phyloP scores from a whole-genome alignment of 2,113 vertebrate genomes.

The Scomber scombrus region DNA sequence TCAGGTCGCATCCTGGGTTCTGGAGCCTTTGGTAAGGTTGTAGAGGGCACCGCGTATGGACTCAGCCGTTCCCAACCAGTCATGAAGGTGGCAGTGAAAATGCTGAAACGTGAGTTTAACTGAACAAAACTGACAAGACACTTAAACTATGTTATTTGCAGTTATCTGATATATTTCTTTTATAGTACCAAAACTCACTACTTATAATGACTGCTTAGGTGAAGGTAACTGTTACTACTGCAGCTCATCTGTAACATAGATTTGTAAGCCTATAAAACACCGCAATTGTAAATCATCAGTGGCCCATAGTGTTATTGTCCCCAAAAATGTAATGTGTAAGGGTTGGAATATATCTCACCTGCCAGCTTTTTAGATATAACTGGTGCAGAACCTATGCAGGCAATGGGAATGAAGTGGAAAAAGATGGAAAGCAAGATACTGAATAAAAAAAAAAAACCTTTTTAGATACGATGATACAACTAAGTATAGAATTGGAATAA shows the following conservation, averaged over 20 bases:
- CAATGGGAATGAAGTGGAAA: neutral
- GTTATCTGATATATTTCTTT: neutral
- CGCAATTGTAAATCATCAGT: neutral
- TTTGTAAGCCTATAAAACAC: too few relatives aligned
- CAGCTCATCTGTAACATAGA: neutral
- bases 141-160: too few relatives aligned
- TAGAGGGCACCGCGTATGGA: constrained; percentile 97
- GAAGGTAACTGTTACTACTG: neutral
- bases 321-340: neutral
- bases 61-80: constrained; percentile 96
- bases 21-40: constrained; percentile 98
- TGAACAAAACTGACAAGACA: neutral
- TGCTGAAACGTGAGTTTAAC: constrained; percentile 95
- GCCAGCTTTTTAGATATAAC: neutral
- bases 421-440: neutral
- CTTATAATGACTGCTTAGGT: neutral
- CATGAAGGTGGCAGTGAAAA: constrained; percentile 99
- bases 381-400: neutral
- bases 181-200: too few relatives aligned
- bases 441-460: neutral
- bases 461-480: neutral
- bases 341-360: too few relatives aligned
- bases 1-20: constrained; percentile 97
- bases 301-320: neutral
- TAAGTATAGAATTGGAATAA: neutral